These are phyloP conservation scores for Elymnias hypermnestra DNA, from an alignment of 1,140 invertebrate species.

Conservation along the genomic window DNA sequence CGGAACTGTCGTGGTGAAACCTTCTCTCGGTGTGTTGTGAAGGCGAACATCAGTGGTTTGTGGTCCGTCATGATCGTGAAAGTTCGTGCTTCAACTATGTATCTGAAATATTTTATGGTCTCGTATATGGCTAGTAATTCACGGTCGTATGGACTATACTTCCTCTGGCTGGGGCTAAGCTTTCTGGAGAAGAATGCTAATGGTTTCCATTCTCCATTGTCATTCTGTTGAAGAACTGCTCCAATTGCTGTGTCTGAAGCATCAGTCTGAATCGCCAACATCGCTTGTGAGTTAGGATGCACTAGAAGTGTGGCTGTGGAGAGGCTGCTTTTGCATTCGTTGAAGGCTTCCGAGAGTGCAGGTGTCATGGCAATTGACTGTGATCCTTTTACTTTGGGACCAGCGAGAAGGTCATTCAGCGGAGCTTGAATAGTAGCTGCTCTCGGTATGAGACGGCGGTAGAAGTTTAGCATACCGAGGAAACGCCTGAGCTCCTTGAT, in stretches of 20 bases:
- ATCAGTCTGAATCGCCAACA: background rate
- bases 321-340: background rate
- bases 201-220: background rate
- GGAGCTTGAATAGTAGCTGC: no score
- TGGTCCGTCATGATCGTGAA: no score
- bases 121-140: background rate
- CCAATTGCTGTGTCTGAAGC: background rate
- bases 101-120: background rate
- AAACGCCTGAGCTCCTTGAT: background rate
- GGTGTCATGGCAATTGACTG: background rate
- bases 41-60: no score
- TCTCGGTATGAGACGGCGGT: background rate
- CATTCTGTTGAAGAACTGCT: background rate
- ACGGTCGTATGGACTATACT: background rate
- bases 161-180: background rate
- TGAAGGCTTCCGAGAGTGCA: background rate
- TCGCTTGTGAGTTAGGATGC: background rate
- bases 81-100: conserved; percentile 9
- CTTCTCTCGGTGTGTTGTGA: background rate
- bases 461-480: background rate
- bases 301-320: background rate
- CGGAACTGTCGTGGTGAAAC: conserved; percentile 8
- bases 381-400: background rate
- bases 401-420: background rate
- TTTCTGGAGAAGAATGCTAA: background rate